Conservation (phyloP, 2,888 invertebrate species). For the Chesias legatella region DNA sequence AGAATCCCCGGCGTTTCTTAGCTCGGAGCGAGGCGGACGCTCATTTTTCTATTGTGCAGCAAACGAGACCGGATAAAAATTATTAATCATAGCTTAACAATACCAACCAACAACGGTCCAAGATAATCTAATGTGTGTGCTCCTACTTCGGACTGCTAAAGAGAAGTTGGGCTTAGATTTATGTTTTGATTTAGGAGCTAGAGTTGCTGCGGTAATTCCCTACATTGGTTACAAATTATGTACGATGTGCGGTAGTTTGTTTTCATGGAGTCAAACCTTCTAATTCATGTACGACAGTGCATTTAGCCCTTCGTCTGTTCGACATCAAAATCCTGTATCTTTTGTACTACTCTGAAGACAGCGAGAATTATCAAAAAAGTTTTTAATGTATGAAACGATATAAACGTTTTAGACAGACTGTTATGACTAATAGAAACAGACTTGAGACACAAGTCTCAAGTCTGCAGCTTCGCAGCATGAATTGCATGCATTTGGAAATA, state of each 20-base stretch:
- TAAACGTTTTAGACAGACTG: too few relatives aligned
- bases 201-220: conserved; percentile 12
- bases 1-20: conserved; percentile 11
- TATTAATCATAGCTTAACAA: conserved; percentile 18
- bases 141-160: too few relatives aligned
- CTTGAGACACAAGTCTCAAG: too few relatives aligned
- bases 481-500: too few relatives aligned
- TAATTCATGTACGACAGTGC: too few relatives aligned
- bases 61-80: conserved; percentile 17
- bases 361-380: too few relatives aligned
- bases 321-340: too few relatives aligned
- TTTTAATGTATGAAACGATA: too few relatives aligned
- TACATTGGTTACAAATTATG: conserved; percentile 7
- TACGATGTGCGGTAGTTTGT: neutral
- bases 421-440: too few relatives aligned
- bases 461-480: too few relatives aligned
- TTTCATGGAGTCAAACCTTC: neutral
- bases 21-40: conserved; percentile 10
- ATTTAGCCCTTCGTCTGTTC: too few relatives aligned
- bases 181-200: conserved; percentile 17
- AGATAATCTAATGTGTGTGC: neutral
- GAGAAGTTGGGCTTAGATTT: conserved; percentile 12
- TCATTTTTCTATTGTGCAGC: conserved; percentile 22
- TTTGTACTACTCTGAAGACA: too few relatives aligned
- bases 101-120: neutral